These are phyloP conservation scores for Micromys minutus DNA, from an alignment of 2,113 vertebrate genomes.

Conservation along the genomic window DNA sequence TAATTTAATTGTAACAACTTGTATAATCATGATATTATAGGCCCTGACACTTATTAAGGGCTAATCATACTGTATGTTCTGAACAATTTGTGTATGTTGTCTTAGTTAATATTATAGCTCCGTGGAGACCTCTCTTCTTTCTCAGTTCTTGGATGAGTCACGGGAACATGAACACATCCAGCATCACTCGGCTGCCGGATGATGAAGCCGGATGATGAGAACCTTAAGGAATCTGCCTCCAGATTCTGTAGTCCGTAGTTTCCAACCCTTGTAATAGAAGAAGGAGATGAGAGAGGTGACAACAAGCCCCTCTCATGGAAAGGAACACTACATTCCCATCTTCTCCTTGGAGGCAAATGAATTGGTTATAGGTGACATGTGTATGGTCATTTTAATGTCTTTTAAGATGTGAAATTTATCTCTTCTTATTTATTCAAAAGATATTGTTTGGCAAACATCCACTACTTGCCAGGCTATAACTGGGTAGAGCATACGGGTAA, in stretches of 20 bases:
- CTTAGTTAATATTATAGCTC: not conserved
- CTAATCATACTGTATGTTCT: not conserved
- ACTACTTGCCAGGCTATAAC: not conserved
- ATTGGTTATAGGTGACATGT: not conserved
- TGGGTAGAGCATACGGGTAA: not conserved
- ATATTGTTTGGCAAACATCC: not conserved
- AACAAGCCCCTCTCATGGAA: not conserved
- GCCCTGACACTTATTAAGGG: not conserved
- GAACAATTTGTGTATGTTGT: not conserved
- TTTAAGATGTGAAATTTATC: not conserved
- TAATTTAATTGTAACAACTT: not conserved
- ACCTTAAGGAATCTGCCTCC: not conserved
- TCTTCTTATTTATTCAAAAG: constrained; percentile 23
- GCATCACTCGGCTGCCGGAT: not conserved
- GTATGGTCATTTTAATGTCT: constrained; percentile 1
- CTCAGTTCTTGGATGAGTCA: not conserved
- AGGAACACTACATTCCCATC: not conserved
- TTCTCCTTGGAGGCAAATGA: not conserved
- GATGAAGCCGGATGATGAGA: not conserved
- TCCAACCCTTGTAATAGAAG: not conserved
- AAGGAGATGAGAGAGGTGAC: not conserved
- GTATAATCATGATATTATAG: not conserved
- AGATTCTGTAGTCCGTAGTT: not conserved
- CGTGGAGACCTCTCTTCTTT: not conserved
- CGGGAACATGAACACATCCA: not conserved